These are phyloP conservation scores for Papilio polyxenes DNA, from an alignment of 1,140 invertebrate genomes.

Conservation along the genomic window DNA sequence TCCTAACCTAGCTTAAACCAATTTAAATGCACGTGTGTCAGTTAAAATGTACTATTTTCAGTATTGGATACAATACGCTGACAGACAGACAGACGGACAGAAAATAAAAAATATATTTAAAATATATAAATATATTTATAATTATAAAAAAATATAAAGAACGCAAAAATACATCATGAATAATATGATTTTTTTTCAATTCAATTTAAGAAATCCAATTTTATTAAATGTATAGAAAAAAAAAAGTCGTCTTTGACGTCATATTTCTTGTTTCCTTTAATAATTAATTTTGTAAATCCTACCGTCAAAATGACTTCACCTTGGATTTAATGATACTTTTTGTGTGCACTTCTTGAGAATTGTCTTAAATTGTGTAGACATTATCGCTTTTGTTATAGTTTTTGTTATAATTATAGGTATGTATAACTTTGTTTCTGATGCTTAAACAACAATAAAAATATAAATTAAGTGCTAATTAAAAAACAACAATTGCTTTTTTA, in stretches of 20 bases:
- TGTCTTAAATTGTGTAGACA: conserved; percentile 16
- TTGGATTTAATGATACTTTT: conserved; percentile 27
- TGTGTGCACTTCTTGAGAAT: neutral
- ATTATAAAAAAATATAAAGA: too few relatives aligned
- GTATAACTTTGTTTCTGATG: neutral
- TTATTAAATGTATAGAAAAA: too few relatives aligned
- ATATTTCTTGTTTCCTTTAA: conserved; percentile 4
- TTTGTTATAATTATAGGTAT: conserved; percentile 5
- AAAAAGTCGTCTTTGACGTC: neutral
- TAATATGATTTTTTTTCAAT: too few relatives aligned
- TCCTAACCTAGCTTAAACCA: too few relatives aligned
- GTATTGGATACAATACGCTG: too few relatives aligned
- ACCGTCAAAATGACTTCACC: neutral
- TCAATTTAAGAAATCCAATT: too few relatives aligned
- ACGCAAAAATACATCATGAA: too few relatives aligned
- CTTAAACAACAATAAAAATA: conserved; percentile 24
- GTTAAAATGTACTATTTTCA: too few relatives aligned
- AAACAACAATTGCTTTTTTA: conserved; percentile 17
- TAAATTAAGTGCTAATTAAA: neutral
- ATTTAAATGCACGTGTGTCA: too few relatives aligned
- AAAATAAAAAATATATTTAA: too few relatives aligned
- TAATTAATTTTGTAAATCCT: conserved; percentile 33
- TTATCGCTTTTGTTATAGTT: neutral
- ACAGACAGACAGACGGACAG: too few relatives aligned
- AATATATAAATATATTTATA: too few relatives aligned